Evolutionary conservation across 2,888 invertebrate genomes (phyloP), one percentile per base, ranked within the genome.

Genomic region (Meghimatium bilineatum): DNA sequence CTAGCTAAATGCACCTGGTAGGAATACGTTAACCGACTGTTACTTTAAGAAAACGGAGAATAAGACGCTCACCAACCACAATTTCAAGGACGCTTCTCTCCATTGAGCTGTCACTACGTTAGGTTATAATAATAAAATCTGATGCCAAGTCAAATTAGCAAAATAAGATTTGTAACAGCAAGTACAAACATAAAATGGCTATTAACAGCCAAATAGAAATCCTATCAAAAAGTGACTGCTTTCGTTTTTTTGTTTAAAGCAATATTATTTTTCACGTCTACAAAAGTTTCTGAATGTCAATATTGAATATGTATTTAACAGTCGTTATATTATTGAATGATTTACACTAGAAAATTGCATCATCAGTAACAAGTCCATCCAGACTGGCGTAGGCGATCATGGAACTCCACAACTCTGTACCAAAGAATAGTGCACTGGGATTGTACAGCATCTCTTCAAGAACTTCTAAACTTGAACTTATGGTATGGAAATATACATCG

Each of bases 91-190:
- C 60, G 60, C 60, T 63, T 63, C n/a, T 10, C n/a, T 63, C n/a
- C 5, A n/a, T n/a, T 2, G n/a, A 63, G 60, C 60, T 63, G 26
- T n/a, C 60, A 63, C n/a, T n/a, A 23, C 20, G n/a, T 6, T 63
- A 63, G n/a, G 60, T 63, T 63, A 63, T n/a, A n/a, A 63, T 63
- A 63, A 63, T n/a, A 63, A n/a, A 26, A 63, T 63, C n/a, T n/a
- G 12, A 63, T 63, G 60, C 12, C 60, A n/a, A 63, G 60, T 23
- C 3, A n/a, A 63, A 63, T 63, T 63, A 63, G 60, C 60, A 63
- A 63, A 63, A 63, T 63, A 63, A 56, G 26, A 63, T n/a, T 63
- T 63, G 8, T n/a, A 63, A n/a, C 26, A 12, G 60, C n/a, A 63
- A 63, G 23, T 23, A 8, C 60, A 26, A 23, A 63, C 60, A n/a